Evolutionary conservation across 30 jellyfish, hydroid and myxozoan species (phyloP).

Genomic region (Chrysaora quinquecirrha): DNA sequence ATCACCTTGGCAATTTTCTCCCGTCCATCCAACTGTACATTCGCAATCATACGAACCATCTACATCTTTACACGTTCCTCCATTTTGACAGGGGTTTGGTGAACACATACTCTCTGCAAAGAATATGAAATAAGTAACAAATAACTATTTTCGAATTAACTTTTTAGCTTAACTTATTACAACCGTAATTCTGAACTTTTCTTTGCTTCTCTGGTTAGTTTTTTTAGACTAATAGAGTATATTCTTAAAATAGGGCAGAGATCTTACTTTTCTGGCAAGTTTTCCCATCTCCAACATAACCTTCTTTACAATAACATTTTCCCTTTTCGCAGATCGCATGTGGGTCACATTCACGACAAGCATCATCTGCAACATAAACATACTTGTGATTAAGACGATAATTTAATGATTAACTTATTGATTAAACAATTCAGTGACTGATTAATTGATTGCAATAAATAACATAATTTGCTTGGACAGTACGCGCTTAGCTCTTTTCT

Average conservation of each 20-base stretch:
- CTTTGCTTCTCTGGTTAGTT: no score
- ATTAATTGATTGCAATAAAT: no score
- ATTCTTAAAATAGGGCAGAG: no score
- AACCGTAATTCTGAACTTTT: no score
- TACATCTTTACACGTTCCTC: slow-evolving; percentile 97
- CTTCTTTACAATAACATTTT: slow-evolving; percentile 94
- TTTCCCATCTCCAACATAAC: slow-evolving; percentile 93
- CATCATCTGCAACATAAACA: slow-evolving; percentile 79
- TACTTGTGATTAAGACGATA: not conserved
- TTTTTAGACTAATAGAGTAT: no score
- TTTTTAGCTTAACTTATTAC: no score
- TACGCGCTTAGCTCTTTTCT: no score
- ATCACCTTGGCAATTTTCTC: slow-evolving; percentile 98
- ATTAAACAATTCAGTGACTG: no score
- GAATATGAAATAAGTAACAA: no score
- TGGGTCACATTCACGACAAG: slow-evolving; percentile 97
- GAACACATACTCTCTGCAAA: slow-evolving; percentile 95
- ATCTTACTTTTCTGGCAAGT: slow-evolving; percentile 86
- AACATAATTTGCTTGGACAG: no score
- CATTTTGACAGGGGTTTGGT: slow-evolving; percentile 97
- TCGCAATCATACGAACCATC: slow-evolving; percentile 95
- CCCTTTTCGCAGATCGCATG: slow-evolving; percentile 98
- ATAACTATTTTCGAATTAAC: no score
- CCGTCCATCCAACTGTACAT: slow-evolving; percentile 97
- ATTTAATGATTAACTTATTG: not conserved